These are phyloP conservation scores for Adelognathus sp. DNA, from an alignment of 2,888 invertebrate species.

Conservation along the genomic window DNA sequence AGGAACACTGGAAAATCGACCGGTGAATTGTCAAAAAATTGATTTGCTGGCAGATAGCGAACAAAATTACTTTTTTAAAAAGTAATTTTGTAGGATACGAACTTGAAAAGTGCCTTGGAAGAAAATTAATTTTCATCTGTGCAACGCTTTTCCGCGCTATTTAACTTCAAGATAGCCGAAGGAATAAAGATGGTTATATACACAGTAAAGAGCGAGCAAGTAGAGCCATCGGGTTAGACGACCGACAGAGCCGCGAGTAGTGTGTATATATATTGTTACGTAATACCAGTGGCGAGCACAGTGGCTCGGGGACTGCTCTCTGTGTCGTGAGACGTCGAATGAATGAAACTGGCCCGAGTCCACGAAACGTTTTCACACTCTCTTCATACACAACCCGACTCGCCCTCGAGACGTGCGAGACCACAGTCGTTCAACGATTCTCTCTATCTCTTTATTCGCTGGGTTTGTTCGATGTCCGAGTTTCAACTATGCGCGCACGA, in stretches of 20 bases:
- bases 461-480: not conserved
- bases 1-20: too few relatives aligned
- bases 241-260: conserved; percentile 35
- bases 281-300: conserved; percentile 3
- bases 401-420: not conserved
- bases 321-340: conserved; percentile 62
- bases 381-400: not conserved
- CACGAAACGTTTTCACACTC: conserved; percentile 58
- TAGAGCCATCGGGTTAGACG: conserved; percentile 57
- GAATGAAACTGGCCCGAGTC: conserved; percentile 76
- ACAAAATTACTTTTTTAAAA: too few relatives aligned
- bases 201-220: not conserved
- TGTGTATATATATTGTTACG: too few relatives aligned
- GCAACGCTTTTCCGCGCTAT: too few relatives aligned
- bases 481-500: not conserved
- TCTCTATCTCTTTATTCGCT: not conserved
- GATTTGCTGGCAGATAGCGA: too few relatives aligned
- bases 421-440: not conserved
- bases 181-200: not conserved
- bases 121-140: too few relatives aligned
- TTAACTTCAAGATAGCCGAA: too few relatives aligned
- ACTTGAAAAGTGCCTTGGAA: too few relatives aligned
- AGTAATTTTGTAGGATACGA: too few relatives aligned
- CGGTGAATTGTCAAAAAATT: too few relatives aligned
- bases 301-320: conserved; percentile 24